Conservation (phyloP, 1,140 invertebrate species). For the Drosophila sulfurigaster region DNA sequence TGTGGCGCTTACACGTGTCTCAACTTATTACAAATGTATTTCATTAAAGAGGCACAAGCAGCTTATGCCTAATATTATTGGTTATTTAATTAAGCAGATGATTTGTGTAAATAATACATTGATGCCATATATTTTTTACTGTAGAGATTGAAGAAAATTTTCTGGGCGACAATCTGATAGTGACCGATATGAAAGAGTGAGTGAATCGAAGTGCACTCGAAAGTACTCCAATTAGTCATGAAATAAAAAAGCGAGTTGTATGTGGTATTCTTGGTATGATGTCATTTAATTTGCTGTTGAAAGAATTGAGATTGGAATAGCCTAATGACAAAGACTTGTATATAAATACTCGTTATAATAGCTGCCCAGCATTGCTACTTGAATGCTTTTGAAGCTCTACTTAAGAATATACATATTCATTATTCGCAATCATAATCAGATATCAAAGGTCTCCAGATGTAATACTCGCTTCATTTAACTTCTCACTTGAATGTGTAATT, state of each 20-base stretch:
- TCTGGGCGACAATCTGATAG: no score
- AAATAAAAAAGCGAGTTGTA: neutral
- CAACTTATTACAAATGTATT: slow-evolving; percentile 47
- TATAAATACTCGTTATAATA: slow-evolving; percentile 10
- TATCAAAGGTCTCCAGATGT: slow-evolving; percentile 46
- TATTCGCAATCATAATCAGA: slow-evolving; percentile 17
- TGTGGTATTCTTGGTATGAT: slow-evolving; percentile 34
- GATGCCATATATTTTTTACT: no score
- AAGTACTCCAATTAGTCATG: neutral
- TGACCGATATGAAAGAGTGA: no score
- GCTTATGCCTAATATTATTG: slow-evolving; percentile 27
- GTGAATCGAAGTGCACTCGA: neutral
- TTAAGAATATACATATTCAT: neutral
- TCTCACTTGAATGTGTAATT: slow-evolving; percentile 14
- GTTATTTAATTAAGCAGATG: slow-evolving; percentile 13
- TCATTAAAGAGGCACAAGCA: slow-evolving; percentile 56
- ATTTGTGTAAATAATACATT: no score
- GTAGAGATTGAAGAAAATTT: no score
- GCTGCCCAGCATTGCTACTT: slow-evolving; percentile 57
- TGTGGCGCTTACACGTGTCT: slow-evolving; percentile 72
- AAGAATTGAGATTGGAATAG: slow-evolving; percentile 17
- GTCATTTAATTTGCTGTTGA: slow-evolving; percentile 33
- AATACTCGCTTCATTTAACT: slow-evolving; percentile 39
- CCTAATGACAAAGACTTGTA: neutral
- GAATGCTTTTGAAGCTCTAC: slow-evolving; percentile 34